Percentiles rank a stretch among this genome's conserved stretches.
phyloP scores from a whole-genome alignment of 2,797 vertebrate species.

The Peromyscus eremicus region DNA sequence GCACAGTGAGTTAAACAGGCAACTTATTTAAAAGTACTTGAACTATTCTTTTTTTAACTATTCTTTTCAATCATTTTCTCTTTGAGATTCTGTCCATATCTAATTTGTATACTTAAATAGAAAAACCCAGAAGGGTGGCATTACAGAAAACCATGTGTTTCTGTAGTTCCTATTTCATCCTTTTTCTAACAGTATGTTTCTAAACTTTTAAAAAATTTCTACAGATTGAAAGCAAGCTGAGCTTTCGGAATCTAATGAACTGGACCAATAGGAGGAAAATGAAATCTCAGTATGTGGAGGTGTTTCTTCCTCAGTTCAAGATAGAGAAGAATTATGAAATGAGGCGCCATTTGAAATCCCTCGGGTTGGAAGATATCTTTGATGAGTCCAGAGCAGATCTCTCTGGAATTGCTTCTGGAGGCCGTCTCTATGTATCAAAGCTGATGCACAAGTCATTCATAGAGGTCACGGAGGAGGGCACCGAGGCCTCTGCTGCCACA shows the following conservation, averaged over 20 bases:
- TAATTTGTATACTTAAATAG: background rate
- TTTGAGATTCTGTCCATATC: background rate
- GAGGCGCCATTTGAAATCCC: conserved; percentile 5
- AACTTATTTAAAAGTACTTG: background rate
- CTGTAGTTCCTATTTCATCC: background rate
- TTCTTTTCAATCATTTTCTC: background rate
- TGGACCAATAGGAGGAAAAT: conserved; percentile 79
- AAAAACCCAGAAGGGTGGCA: background rate
- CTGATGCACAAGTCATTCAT: conserved; percentile 94
- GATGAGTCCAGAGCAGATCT: conserved; percentile 88
- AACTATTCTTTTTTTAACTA: background rate
- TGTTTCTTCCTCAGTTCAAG: conserved; percentile 83
- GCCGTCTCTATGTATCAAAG: conserved; percentile 91
- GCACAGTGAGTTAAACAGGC: background rate
- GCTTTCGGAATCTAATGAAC: conserved; percentile 75
- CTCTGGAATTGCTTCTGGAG: conserved; percentile 91
- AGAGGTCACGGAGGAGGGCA: conserved; percentile 94
- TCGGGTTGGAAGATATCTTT: conserved; percentile 94
- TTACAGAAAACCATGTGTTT: background rate
- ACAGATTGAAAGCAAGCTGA: conserved; percentile 78
- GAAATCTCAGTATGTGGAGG: conserved; percentile 69
- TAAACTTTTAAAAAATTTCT: conserved; percentile 53
- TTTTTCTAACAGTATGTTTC: background rate
- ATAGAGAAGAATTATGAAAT: conserved; percentile 80
- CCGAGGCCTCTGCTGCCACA: conserved; percentile 91